Percentiles rank a stretch among this genome's conserved stretches.
These are phyloP conservation scores for Choreutis nemorana DNA, from an alignment of 2,888 invertebrate genomes.

Conservation along the genomic window DNA sequence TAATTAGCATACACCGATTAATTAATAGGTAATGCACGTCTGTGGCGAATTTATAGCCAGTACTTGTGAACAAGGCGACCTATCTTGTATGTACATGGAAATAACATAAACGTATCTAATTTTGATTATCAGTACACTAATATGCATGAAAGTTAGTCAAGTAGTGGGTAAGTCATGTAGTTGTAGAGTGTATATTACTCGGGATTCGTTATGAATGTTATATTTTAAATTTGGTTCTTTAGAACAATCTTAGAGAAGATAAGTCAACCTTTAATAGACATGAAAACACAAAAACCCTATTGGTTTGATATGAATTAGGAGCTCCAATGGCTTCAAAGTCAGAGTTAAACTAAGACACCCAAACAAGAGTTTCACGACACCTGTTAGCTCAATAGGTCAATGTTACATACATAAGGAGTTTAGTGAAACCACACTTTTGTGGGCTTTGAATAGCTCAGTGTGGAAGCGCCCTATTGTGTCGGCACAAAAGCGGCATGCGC, in stretches of 20 bases:
- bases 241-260: background rate
- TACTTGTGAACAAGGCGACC: slow-evolving; percentile 12
- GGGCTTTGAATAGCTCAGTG: slow-evolving; percentile 40
- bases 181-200: too few relatives aligned
- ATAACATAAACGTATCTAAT: too few relatives aligned
- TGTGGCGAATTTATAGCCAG: slow-evolving; percentile 28
- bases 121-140: too few relatives aligned
- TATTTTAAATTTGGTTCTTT: background rate
- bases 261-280: slow-evolving; percentile 2
- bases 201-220: background rate
- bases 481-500: slow-evolving; percentile 52
- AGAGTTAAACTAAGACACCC: slow-evolving; percentile 47
- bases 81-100: too few relatives aligned
- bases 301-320: too few relatives aligned
- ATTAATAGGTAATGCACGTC: slow-evolving; percentile 51
- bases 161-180: too few relatives aligned
- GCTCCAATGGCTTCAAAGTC: too few relatives aligned
- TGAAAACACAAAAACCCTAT: too few relatives aligned
- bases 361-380: slow-evolving; percentile 57
- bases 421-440: slow-evolving; percentile 60
- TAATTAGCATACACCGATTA: slow-evolving; percentile 57
- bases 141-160: too few relatives aligned
- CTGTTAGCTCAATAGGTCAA: slow-evolving; percentile 64
- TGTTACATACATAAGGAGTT: slow-evolving; percentile 58
- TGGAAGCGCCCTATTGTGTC: slow-evolving; percentile 32